A percentile compares a stretch with the other conserved stretches of the same genome.
phyloP scores from a whole-genome alignment of 2,797 vertebrate species.

The Hoplostethus atlanticus region DNA sequence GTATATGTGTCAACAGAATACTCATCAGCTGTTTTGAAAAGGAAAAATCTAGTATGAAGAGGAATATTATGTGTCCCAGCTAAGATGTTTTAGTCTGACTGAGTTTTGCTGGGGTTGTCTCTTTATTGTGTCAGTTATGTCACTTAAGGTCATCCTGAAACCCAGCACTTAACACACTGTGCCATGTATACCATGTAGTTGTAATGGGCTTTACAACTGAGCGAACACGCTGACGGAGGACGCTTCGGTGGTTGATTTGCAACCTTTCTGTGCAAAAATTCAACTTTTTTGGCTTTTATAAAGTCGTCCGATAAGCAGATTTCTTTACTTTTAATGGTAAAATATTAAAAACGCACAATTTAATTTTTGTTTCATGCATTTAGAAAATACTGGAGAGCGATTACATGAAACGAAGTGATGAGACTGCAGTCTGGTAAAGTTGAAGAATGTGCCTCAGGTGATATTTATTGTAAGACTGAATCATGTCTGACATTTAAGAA shows the following conservation, averaged over 20 bases:
- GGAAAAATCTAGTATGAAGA: too few species aligned
- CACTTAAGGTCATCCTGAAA: neutral
- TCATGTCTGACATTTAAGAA: constrained; percentile 29
- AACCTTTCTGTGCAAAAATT: neutral
- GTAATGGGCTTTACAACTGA: neutral
- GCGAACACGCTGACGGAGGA: neutral
- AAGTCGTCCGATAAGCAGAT: constrained; percentile 43
- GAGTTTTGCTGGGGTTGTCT: too few species aligned
- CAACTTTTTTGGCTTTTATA: constrained; percentile 56
- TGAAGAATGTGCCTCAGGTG: constrained; percentile 57
- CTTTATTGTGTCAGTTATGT: too few species aligned
- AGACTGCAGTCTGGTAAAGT: constrained; percentile 8
- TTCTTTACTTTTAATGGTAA: constrained; percentile 15
- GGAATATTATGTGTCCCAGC: too few species aligned
- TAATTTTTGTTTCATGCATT: neutral
- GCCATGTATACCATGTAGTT: neutral
- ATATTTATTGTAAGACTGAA: constrained; percentile 26
- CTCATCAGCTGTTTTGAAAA: too few species aligned
- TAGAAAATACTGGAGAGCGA: constrained; percentile 11
- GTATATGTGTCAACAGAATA: too few species aligned
- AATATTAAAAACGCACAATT: neutral
- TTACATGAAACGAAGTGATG: too few species aligned
- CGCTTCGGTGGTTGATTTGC: constrained; percentile 18
- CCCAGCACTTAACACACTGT: neutral
- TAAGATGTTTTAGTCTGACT: too few species aligned